These are phyloP conservation scores for Patiria pectinifera DNA, from an alignment of 53 echinoderm and acorn worm genomes.

Conservation along the genomic window DNA sequence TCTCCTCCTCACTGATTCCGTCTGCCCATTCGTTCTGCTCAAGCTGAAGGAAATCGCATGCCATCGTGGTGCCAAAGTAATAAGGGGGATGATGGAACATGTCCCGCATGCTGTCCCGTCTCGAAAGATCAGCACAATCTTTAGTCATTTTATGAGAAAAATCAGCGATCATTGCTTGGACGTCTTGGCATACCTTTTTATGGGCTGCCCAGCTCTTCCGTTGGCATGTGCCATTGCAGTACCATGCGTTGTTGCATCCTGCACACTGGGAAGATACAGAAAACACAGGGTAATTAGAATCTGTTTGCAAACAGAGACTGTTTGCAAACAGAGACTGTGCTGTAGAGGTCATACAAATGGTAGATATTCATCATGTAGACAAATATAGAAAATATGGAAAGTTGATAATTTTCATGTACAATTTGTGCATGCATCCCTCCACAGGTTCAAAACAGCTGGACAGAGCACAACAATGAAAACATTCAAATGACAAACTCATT, in stretches of 20 bases:
- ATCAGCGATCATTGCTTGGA: background rate
- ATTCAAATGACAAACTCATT: too few species aligned
- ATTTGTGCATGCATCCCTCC: too few species aligned
- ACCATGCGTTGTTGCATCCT: constrained; percentile 52
- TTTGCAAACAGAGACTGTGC: background rate
- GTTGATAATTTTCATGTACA: too few species aligned
- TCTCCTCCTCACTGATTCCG: background rate
- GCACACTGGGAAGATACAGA: constrained; percentile 46
- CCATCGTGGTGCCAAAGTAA: constrained; percentile 61
- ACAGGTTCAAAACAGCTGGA: too few species aligned
- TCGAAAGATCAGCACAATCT: background rate
- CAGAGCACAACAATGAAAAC: too few species aligned
- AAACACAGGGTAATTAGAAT: background rate
- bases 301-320: background rate
- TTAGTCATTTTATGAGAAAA: background rate
- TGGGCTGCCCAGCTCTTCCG: constrained; percentile 24
- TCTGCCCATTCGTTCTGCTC: constrained; percentile 51
- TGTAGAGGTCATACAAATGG: too few species aligned
- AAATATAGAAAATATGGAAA: too few species aligned
- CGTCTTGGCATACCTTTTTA: constrained; percentile 15
- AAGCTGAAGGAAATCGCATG: constrained; percentile 50
- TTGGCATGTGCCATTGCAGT: constrained; percentile 52
- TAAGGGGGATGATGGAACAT: background rate
- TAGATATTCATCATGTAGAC: too few species aligned
- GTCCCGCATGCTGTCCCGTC: background rate